Base-by-base conservation (phyloP, 2,888 invertebrate genomes). In the Chaetoderma sp. region DNA sequence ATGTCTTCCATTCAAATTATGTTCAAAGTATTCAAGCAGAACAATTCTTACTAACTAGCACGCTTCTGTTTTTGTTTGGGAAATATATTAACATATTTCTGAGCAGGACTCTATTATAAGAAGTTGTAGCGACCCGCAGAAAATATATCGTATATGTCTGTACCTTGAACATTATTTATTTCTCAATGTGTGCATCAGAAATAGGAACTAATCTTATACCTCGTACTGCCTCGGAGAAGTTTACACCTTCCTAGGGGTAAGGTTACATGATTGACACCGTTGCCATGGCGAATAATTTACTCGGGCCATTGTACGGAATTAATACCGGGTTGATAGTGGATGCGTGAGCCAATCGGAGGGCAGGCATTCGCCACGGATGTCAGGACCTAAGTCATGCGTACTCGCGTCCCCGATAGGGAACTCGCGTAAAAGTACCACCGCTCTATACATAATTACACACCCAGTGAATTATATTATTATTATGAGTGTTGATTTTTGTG, bases 261-360 rank as follows among this genome's bases (percentile, higher is more conserved):
- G 79, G 81, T 80, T 71, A 78, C 67, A 63, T 81, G 82, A 82
- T 78, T 81, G 82, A 79, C 82, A 70, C 69, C 32, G 82, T 82
- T 77, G 69, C 78, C 71, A 79, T 79, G 71, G 78, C 64, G 76
- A 81, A 76, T 76, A 77, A 79, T 78, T 78, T 78, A n/a, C 76
- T 25, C 30, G 32, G 23, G 59, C 59, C 55, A 55, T 58, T 63
- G 57, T 45, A 44, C 33, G 60, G 47, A 45, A 30, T 59, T 47
- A 59, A 30, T 30, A 32, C 32, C 47, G 47, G 39, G 30, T 47
- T 45, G 21, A 13, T 32, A 21, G 45, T 13, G 10, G 33, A 16
- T 32, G 52, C 28, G 23, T 30, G 32, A 27, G 23, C 59, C 59
- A 59, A 59, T 59, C 59, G 21, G 30, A 28, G 47, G 30, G 16